A percentile compares a stretch with the other conserved stretches of the same genome.
phyloP scores from a whole-genome alignment of 2,888 invertebrate genomes.

The Drosophila birchii region DNA sequence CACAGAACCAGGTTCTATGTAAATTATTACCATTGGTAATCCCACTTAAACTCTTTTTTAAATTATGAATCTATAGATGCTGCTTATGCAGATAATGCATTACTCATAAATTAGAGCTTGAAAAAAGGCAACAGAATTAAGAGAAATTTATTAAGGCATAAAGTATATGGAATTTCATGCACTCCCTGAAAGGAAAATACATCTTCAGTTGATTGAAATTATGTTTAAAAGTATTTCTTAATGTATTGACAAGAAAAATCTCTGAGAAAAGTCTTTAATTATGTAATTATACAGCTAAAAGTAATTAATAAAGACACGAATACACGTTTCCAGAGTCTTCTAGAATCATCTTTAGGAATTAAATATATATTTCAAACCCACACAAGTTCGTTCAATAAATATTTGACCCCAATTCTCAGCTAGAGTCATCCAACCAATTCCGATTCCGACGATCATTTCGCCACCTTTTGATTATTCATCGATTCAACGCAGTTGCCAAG shows the following conservation, averaged over 20 bases:
- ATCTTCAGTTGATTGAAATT: no score
- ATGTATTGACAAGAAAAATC: not conserved
- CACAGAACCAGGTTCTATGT: not conserved
- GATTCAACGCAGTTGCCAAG: constrained; percentile 1
- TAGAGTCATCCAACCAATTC: not conserved
- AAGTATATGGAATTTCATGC: not conserved
- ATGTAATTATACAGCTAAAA: not conserved
- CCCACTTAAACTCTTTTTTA: not conserved
- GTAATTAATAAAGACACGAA: not conserved
- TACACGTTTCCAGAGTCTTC: not conserved
- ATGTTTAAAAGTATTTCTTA: not conserved
- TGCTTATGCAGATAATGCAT: not conserved
- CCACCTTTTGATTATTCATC: constrained; percentile 12
- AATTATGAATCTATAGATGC: constrained; percentile 9
- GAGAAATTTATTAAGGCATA: not conserved
- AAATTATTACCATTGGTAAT: constrained; percentile 2
- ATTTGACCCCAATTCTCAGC: constrained; percentile 4
- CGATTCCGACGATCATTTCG: constrained; percentile 7
- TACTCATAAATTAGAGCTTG: not conserved
- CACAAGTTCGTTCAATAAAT: constrained; percentile 1
- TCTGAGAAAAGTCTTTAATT: not conserved
- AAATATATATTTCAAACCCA: not conserved
- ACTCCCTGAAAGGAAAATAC: not conserved
- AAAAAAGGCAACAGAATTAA: not conserved
- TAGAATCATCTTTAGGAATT: not conserved